A percentile compares a stretch with the other conserved stretches of the same genome.
These are phyloP conservation scores for Meliscaeva auricollis DNA, from an alignment of 2,888 invertebrate species.

Conservation along the genomic window DNA sequence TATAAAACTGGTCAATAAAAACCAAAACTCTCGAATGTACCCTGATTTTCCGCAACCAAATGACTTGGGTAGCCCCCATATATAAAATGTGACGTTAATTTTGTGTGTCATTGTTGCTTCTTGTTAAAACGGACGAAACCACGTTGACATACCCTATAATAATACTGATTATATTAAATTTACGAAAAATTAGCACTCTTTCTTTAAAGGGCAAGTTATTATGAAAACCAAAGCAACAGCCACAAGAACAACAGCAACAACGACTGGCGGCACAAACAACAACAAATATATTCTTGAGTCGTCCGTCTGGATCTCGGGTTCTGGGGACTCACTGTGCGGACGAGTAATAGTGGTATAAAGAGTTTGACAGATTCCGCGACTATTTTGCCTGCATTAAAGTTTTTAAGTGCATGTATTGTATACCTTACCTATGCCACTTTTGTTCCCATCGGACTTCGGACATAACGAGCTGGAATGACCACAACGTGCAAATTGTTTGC, in stretches of 20 bases:
- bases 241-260: neutral
- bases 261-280: conserved; percentile 6
- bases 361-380: conserved; percentile 55
- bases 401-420: conserved; percentile 53
- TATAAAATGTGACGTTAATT: too few species aligned
- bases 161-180: neutral
- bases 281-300: neutral
- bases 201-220: conserved; percentile 39
- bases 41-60: too few species aligned
- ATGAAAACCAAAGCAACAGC: conserved; percentile 36
- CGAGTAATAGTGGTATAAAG: conserved; percentile 29
- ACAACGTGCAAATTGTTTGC: conserved; percentile 72
- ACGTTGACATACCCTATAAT: neutral
- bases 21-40: too few species aligned
- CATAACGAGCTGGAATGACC: conserved; percentile 50
- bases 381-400: conserved; percentile 25
- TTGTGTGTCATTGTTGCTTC: neutral
- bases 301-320: neutral
- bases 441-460: conserved; percentile 65
- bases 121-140: neutral
- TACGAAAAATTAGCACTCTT: conserved; percentile 34
- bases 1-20: too few species aligned
- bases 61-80: too few species aligned
- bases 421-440: too few species aligned
- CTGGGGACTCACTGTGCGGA: neutral